These are phyloP conservation scores for Choristoneura rosaceana DNA, from an alignment of 2,888 invertebrate species.

Conservation along the genomic window DNA sequence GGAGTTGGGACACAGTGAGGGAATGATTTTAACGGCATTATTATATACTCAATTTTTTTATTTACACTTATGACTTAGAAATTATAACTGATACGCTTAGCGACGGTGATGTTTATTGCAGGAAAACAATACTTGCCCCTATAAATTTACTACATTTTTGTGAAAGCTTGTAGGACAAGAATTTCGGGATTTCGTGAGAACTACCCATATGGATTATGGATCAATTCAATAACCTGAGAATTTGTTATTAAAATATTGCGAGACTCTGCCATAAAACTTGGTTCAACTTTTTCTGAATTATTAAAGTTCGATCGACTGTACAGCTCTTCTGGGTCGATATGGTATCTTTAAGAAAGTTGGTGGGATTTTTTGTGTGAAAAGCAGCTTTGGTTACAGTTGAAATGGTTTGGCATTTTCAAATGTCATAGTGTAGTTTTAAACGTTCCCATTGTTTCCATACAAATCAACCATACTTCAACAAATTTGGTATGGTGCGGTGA, in stretches of 20 bases:
- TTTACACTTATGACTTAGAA: too few relatives aligned
- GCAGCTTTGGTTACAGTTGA: not conserved
- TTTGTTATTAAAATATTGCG: constrained; percentile 34
- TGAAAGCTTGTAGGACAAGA: too few relatives aligned
- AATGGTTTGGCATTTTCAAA: not conserved
- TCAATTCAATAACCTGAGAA: constrained; percentile 38
- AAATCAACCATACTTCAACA: constrained; percentile 47
- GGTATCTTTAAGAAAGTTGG: not conserved
- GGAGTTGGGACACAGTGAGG: too few relatives aligned
- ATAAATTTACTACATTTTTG: too few relatives aligned
- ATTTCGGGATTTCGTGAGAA: too few relatives aligned
- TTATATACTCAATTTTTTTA: too few relatives aligned
- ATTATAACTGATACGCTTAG: too few relatives aligned
- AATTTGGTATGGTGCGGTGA: constrained; percentile 54
- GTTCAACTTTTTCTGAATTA: constrained; percentile 16
- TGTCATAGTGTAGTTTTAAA: not conserved
- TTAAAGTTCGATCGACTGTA: not conserved
- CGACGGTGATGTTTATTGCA: too few relatives aligned
- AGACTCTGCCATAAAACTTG: constrained; percentile 37
- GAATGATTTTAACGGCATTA: too few relatives aligned
- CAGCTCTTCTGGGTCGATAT: not conserved
- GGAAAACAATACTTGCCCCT: too few relatives aligned
- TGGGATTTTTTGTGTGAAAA: not conserved
- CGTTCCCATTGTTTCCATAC: constrained; percentile 37
- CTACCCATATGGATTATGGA: constrained; percentile 34